These are phyloP conservation scores for Orgyia antiqua DNA, from an alignment of 2,888 invertebrate genomes.

Conservation along the genomic window DNA sequence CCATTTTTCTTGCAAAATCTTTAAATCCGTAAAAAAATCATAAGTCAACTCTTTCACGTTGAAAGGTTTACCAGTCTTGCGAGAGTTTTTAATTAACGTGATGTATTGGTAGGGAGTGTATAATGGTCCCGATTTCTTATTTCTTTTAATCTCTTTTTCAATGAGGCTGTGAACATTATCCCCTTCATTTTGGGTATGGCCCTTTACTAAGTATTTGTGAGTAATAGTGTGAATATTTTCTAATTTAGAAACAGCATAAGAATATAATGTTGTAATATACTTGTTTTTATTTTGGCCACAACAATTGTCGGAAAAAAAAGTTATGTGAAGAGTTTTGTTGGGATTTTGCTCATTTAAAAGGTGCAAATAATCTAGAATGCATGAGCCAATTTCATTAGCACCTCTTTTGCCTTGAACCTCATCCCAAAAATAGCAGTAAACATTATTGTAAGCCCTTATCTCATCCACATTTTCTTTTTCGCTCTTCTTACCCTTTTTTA, in stretches of 20 bases:
- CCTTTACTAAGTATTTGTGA: conserved; percentile 2
- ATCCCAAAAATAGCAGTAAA: conserved; percentile 3
- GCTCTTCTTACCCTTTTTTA: neutral
- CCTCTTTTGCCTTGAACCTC: conserved; percentile 1
- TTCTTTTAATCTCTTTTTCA: conserved; percentile 28
- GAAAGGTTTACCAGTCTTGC: conserved; percentile 4
- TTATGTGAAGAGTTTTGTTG: neutral
- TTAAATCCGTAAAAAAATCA: conserved; percentile 5
- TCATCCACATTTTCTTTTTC: neutral
- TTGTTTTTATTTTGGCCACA: conserved; percentile 2
- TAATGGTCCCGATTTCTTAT: conserved; percentile 24
- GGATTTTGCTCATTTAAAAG: no score
- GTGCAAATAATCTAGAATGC: neutral
- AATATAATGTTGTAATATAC: neutral
- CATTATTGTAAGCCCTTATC: neutral
- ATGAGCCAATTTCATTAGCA: conserved; percentile 2
- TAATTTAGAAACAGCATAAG: conserved; percentile 1
- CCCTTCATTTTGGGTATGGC: conserved; percentile 3
- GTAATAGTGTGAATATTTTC: conserved; percentile 3
- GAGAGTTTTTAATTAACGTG: conserved; percentile 8
- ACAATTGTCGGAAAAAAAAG: conserved; percentile 4
- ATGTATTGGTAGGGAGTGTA: conserved; percentile 8
- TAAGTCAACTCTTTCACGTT: conserved; percentile 5
- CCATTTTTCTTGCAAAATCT: conserved; percentile 1
- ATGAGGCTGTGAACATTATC: conserved; percentile 28